Conservation (phyloP, 1,140 invertebrate genomes). For the Lysiphlebus fabarum region DNA sequence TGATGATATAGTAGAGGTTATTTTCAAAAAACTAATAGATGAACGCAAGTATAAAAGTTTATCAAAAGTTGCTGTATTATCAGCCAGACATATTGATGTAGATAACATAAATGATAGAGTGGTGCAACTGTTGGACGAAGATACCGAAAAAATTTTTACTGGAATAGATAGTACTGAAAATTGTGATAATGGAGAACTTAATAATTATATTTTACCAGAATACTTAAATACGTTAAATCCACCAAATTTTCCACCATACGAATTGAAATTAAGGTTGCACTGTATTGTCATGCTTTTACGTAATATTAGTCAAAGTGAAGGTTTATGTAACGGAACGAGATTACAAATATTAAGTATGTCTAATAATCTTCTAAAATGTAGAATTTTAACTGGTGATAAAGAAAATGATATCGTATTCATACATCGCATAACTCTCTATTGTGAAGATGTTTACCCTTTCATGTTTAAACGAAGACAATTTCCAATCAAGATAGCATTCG, state of each 20-base stretch:
- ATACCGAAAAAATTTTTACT: slow-evolving; percentile 15
- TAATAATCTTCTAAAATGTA: slow-evolving; percentile 28
- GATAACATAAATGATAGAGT: slow-evolving; percentile 31
- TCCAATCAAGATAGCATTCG: slow-evolving; percentile 2
- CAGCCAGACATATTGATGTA: slow-evolving; percentile 26
- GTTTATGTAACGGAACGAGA: slow-evolving; percentile 25
- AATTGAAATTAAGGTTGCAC: not conserved
- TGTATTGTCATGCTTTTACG: slow-evolving; percentile 8
- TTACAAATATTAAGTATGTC: slow-evolving; percentile 22
- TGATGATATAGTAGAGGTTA: slow-evolving; percentile 13
- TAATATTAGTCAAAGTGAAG: slow-evolving; percentile 12
- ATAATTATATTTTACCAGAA: slow-evolving; percentile 23
- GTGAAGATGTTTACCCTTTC: slow-evolving; percentile 8
- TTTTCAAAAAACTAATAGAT: slow-evolving; percentile 2
- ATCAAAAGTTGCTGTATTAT: slow-evolving; percentile 22
- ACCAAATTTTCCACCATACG: slow-evolving; percentile 20
- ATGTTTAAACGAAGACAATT: slow-evolving; percentile 9
- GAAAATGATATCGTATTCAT: slow-evolving; percentile 22
- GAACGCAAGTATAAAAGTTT: slow-evolving; percentile 4
- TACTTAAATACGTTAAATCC: slow-evolving; percentile 30
- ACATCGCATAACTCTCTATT: slow-evolving; percentile 17
- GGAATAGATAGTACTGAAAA: slow-evolving; percentile 19
- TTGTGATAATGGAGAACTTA: slow-evolving; percentile 16
- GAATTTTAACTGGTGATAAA: slow-evolving; percentile 29
- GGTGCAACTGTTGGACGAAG: slow-evolving; percentile 18